Percentiles rank a stretch among this genome's conserved stretches.
Conservation (phyloP, 2,888 invertebrate species). For the Cerceris rybyensis region DNA sequence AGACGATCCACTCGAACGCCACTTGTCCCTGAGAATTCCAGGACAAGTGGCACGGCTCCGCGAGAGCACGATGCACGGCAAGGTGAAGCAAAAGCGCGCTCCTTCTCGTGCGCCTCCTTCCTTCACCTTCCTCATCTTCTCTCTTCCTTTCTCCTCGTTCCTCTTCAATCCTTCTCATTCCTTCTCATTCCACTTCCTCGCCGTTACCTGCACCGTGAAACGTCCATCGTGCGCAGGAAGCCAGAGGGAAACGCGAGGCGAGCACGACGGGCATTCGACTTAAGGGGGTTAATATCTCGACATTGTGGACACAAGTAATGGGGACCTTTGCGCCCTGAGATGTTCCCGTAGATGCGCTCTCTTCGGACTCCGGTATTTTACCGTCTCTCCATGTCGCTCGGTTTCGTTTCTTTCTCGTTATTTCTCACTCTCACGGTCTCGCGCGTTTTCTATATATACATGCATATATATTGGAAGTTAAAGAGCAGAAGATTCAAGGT, state of each 20-base stretch:
- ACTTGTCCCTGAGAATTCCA: slow-evolving; percentile 76
- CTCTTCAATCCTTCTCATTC: slow-evolving; percentile 31
- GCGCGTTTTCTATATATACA: too few relatives aligned
- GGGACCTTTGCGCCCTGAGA: slow-evolving; percentile 69
- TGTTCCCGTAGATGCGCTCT: slow-evolving; percentile 63
- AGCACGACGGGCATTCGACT: slow-evolving; percentile 68
- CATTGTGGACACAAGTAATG: slow-evolving; percentile 79
- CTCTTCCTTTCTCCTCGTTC: slow-evolving; percentile 12
- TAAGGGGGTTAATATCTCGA: slow-evolving; percentile 78
- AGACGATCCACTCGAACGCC: slow-evolving; percentile 57
- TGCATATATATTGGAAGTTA: too few relatives aligned
- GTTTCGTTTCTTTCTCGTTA: slow-evolving; percentile 8
- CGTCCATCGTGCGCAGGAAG: slow-evolving; percentile 8
- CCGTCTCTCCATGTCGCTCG: slow-evolving; percentile 29
- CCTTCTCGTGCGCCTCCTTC: slow-evolving; percentile 28
- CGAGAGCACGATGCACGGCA: slow-evolving; percentile 42
- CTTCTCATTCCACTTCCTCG: slow-evolving; percentile 37
- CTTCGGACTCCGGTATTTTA: slow-evolving; percentile 31
- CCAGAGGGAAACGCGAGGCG: slow-evolving; percentile 60
- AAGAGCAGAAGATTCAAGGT: too few relatives aligned
- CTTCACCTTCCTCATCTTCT: background rate
- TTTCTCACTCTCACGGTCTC: background rate
- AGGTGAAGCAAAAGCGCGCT: slow-evolving; percentile 68
- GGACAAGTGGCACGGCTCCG: slow-evolving; percentile 73
- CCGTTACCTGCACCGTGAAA: slow-evolving; percentile 37